phyloP scores from a whole-genome alignment of 2,113 vertebrate genomes.

The Panthera uncia region DNA sequence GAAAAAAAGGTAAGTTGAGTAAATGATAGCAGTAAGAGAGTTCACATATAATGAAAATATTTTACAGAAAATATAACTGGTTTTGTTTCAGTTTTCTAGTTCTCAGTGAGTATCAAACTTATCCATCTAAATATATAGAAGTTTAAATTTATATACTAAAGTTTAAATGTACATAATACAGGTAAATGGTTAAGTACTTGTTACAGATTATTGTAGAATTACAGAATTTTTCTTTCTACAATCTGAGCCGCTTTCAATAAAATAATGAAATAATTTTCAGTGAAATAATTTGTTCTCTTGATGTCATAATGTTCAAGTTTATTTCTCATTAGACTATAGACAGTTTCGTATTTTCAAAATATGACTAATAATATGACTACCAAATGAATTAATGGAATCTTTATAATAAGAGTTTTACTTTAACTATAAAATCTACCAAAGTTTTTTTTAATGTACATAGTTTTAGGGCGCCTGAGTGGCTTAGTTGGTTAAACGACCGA shows the following conservation, averaged over 20 bases:
- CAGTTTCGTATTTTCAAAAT: conserved; percentile 20
- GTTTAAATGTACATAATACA: not conserved
- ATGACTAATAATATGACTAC: not conserved
- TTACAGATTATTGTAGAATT: conserved; percentile 30
- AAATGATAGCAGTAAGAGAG: not conserved
- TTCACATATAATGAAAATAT: conserved; percentile 28
- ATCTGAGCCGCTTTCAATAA: conserved; percentile 9
- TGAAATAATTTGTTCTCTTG: not conserved
- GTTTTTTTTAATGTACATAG: not conserved
- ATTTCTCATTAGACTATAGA: not conserved
- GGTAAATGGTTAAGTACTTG: not conserved
- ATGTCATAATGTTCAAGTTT: not conserved
- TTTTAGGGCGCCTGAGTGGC: no score
- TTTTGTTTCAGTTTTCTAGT: not conserved
- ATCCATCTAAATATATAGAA: not conserved
- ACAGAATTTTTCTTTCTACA: not conserved
- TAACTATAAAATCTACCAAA: not conserved
- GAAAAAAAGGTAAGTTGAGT: not conserved
- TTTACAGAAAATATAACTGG: not conserved
- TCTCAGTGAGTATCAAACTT: not conserved
- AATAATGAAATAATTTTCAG: not conserved
- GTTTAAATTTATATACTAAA: not conserved
- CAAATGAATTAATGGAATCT: not conserved
- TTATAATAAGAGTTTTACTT: conserved; percentile 13
- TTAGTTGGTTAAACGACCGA: no score